Evolutionary conservation across 2,113 vertebrate genomes (phyloP).

Genomic region (Stictonetta naevosa): DNA sequence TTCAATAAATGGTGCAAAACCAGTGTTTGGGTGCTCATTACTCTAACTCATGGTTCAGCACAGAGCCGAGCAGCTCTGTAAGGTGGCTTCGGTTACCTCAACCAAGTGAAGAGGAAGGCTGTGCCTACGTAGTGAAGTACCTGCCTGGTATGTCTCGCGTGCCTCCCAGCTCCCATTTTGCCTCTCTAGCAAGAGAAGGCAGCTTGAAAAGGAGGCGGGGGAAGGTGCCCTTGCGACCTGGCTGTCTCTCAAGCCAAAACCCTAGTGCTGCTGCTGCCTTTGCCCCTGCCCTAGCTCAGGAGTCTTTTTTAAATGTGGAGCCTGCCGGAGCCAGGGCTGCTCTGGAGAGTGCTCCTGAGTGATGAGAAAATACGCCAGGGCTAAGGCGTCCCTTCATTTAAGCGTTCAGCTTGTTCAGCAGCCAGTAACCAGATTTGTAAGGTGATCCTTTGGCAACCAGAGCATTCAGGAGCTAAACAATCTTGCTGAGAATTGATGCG

Average conservation of each 20-base stretch:
- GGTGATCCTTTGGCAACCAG: not conserved
- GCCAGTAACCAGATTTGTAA: not conserved
- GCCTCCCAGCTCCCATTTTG: not conserved
- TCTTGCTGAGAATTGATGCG: not conserved
- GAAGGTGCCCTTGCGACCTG: fast-evolving
- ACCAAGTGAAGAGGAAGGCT: not conserved
- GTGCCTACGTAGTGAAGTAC: not conserved
- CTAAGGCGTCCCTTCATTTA: not conserved
- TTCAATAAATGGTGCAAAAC: conserved; percentile 56
- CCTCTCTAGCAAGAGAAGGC: not conserved
- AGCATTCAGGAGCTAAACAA: not conserved
- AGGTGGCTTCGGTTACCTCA: not conserved
- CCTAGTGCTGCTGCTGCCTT: not conserved
- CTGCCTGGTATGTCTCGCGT: fast-evolving
- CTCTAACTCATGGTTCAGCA: not conserved
- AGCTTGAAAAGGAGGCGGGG: not conserved
- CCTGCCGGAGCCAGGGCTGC: not conserved
- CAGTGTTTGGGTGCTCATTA: conserved; percentile 22
- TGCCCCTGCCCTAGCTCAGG: not conserved
- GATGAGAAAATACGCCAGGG: not conserved
- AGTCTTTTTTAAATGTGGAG: not conserved
- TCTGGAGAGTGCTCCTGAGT: fast-evolving
- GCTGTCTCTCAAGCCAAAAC: not conserved
- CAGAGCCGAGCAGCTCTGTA: not conserved
- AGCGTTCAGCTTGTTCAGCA: not conserved